Evolutionary conservation across 2,113 vertebrate genomes (phyloP).

Genomic region (Thinocorus orbignyianus): DNA sequence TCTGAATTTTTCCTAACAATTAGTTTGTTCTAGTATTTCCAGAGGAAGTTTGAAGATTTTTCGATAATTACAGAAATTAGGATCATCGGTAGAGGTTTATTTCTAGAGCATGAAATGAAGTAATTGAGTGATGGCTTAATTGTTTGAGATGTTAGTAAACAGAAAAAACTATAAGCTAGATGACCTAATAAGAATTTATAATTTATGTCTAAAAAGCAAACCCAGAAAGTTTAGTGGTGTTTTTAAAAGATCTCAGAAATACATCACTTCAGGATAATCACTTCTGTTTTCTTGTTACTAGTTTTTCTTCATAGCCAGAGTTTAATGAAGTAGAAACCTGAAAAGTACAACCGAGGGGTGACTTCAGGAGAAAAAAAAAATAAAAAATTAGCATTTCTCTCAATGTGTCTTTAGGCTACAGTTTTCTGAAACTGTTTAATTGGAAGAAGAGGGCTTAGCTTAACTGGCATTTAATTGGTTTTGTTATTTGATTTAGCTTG

Average conservation of each 20-base stretch:
- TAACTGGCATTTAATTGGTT: neutral
- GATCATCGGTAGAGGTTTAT: neutral
- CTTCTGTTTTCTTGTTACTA: neutral
- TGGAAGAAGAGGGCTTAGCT: neutral
- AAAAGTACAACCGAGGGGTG: neutral
- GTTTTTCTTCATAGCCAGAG: neutral
- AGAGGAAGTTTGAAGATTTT: neutral
- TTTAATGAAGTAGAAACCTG: neutral
- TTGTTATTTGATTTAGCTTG: constrained; percentile 7
- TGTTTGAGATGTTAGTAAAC: neutral
- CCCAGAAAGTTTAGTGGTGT: neutral
- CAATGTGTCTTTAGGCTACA: neutral
- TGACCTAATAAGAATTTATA: neutral
- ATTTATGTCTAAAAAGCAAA: neutral
- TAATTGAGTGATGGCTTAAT: neutral
- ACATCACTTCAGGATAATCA: neutral
- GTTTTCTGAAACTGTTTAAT: constrained; percentile 1
- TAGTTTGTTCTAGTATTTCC: neutral
- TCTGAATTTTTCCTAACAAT: neutral
- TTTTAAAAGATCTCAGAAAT: neutral
- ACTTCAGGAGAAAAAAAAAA: neutral
- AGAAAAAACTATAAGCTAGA: neutral
- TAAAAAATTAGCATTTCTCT: neutral
- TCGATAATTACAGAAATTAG: neutral
- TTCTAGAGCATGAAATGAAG: neutral